Conservation (phyloP, 1,140 invertebrate species). For the Zaprionus inermis region DNA sequence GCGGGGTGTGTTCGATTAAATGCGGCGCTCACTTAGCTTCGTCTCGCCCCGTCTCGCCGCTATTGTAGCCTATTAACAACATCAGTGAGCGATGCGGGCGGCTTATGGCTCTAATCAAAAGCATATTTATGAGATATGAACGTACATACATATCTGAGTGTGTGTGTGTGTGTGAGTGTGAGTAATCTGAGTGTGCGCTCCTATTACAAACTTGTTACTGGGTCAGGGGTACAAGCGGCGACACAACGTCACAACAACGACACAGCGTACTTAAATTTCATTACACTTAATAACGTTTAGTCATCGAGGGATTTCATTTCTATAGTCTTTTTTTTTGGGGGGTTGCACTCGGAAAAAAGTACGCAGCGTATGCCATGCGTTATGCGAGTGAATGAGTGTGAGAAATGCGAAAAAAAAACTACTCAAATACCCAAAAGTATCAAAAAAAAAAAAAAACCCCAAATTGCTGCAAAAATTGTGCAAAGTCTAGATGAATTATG, state of each 20-base stretch:
- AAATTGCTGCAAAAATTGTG: slow-evolving; percentile 53
- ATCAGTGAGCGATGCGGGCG: slow-evolving; percentile 71
- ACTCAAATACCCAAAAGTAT: slow-evolving; percentile 14
- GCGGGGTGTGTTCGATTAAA: slow-evolving; percentile 59
- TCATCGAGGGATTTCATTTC: slow-evolving; percentile 59
- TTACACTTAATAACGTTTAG: slow-evolving; percentile 78
- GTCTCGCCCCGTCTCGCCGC: slow-evolving; percentile 16
- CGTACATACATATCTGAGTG: slow-evolving; percentile 9
- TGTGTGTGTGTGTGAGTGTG: slow-evolving; percentile 2
- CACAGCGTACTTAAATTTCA: slow-evolving; percentile 66
- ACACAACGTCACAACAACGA: slow-evolving; percentile 34
- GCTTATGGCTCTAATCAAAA: slow-evolving; percentile 73
- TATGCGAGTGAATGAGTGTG: slow-evolving; percentile 35
- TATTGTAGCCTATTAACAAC: slow-evolving; percentile 77
- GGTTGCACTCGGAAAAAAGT: slow-evolving; percentile 26
- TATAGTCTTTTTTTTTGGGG: slow-evolving; percentile 1
- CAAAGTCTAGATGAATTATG: slow-evolving; percentile 56
- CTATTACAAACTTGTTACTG: slow-evolving; percentile 55
- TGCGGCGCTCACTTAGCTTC: slow-evolving; percentile 26
- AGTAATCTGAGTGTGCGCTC: slow-evolving; percentile 25
- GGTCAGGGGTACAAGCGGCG: slow-evolving; percentile 67
- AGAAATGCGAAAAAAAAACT: slow-evolving; percentile 11
- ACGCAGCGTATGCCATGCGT: slow-evolving; percentile 16
- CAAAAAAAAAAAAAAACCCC: not conserved
- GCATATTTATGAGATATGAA: slow-evolving; percentile 71